These are phyloP conservation scores for Hymenopus coronatus DNA, from an alignment of 2,888 invertebrate genomes.

Conservation along the genomic window DNA sequence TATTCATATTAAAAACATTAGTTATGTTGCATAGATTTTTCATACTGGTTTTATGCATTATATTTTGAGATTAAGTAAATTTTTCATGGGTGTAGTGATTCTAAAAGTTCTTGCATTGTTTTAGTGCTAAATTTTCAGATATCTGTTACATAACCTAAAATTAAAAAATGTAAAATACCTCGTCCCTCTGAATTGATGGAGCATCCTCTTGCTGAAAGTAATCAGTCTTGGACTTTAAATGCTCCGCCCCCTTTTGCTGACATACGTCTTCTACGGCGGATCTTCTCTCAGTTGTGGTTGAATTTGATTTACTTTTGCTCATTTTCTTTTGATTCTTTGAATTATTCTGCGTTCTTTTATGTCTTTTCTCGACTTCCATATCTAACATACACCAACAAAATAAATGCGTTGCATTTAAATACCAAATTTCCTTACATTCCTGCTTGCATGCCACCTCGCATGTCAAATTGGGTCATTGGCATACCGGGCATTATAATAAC, in stretches of 20 bases:
- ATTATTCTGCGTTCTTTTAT: not conserved
- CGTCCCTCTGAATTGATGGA: not conserved
- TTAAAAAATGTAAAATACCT: not conserved
- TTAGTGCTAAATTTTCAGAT: too few species aligned
- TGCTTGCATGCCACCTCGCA: not conserved
- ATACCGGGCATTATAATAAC: not conserved
- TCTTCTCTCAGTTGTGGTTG: not conserved
- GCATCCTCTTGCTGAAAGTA: not conserved
- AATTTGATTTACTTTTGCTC: not conserved
- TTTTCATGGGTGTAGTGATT: too few species aligned
- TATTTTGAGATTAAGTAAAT: too few species aligned
- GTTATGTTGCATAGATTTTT: too few species aligned
- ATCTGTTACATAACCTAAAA: not conserved
- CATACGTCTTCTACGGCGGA: not conserved
- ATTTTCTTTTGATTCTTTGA: not conserved
- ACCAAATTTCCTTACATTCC: not conserved
- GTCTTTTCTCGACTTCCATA: not conserved
- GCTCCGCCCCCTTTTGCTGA: constrained; percentile 4
- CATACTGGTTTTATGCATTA: too few species aligned
- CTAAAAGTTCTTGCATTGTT: too few species aligned
- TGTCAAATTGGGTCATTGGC: constrained; percentile 14
- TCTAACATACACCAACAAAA: not conserved
- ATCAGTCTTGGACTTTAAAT: not conserved
- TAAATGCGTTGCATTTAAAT: not conserved
- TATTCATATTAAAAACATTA: too few species aligned